Base-by-base conservation (phyloP, 2,797 vertebrate genomes). In the Buphagus erythrorhynchus region DNA sequence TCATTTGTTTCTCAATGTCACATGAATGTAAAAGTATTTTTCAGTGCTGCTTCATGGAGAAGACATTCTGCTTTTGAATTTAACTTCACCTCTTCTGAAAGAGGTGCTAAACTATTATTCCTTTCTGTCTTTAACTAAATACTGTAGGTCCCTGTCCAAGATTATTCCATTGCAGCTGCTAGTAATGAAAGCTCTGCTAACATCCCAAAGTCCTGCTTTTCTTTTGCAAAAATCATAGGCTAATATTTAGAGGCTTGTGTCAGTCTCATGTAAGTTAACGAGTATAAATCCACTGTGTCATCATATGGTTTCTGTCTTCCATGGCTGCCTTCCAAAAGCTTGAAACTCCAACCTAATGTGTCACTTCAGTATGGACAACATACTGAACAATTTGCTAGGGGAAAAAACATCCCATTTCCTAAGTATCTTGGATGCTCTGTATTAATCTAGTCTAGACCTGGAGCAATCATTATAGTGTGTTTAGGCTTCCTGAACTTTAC, bases 1-100 rank as follows among this genome's bases (percentile, higher is more conserved):
- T 95, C 82, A 66, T 96, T 96, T 96, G 73, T 95, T 91, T 95
- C 89, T 94, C 89, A 95, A 88, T 96, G 91, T 93, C 87, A 95
- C 57, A 95, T 86, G 86, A 96, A 95, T 94, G 79, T 48, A 93
- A 75, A 96, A 86, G 59, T 90, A 90, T 76, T 95, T 96, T 92
- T 84, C 86, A 86, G 66, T 61, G 43, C 83, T 63, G 79, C 52
- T 78, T 91, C 63, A 31, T 84, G 69, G 48, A 88, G 87, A 88
- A 96, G 88, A 65, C 62, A 69, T 94, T 81, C 79, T 93, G 73
- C 9, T 2, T 92, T 90, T 81, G 42, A 54, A 31, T 59, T 82
- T 90, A 69, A 73, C 66, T 67, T 93, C 55, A 52, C 80, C 63
- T 88, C 91, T 88, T 88, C 54, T 88, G 76, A 91, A 88, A 94